Conservation (phyloP, 2,113 vertebrate genomes). For the Megaptera novaeangliae region DNA sequence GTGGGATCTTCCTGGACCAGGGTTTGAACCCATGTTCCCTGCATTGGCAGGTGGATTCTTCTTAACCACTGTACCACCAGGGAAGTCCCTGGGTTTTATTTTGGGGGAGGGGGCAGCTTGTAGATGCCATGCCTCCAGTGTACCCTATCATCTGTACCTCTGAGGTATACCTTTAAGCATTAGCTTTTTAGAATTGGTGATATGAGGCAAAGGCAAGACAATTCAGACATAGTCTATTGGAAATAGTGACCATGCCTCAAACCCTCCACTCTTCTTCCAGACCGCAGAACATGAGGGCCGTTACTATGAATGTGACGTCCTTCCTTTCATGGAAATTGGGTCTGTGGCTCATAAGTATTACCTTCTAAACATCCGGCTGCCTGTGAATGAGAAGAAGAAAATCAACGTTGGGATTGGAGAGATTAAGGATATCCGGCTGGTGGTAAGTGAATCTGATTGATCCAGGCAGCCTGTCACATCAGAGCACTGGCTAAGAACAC, state of each 20-base stretch:
- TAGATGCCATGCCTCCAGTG: neutral
- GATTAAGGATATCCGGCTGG: conserved; percentile 93
- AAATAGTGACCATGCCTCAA: neutral
- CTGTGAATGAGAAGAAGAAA: conserved; percentile 91
- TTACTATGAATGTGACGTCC: conserved; percentile 92
- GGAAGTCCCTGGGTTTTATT: neutral
- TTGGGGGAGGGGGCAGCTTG: rapidly evolving
- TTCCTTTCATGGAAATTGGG: conserved; percentile 97
- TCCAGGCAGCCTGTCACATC: too few relatives aligned
- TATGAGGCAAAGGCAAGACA: neutral
- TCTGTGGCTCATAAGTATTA: conserved; percentile 97
- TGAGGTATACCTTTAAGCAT: neutral
- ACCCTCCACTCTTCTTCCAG: conserved; percentile 73
- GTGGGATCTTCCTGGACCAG: too few relatives aligned
- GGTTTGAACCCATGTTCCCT: too few relatives aligned
- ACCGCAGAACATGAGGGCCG: conserved; percentile 91
- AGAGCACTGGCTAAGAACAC: neutral
- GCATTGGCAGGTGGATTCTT: too few relatives aligned
- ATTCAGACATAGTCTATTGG: neutral
- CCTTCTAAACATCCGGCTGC: conserved; percentile 95
- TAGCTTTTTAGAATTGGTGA: neutral
- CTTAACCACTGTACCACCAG: too few relatives aligned
- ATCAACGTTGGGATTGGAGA: conserved; percentile 95
- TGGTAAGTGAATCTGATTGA: conserved; percentile 81
- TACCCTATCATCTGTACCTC: neutral